Percentiles rank a stretch among this genome's conserved stretches.
phyloP scores from a whole-genome alignment of 1,140 invertebrate species.

The Gonioctena quinquepunctata region DNA sequence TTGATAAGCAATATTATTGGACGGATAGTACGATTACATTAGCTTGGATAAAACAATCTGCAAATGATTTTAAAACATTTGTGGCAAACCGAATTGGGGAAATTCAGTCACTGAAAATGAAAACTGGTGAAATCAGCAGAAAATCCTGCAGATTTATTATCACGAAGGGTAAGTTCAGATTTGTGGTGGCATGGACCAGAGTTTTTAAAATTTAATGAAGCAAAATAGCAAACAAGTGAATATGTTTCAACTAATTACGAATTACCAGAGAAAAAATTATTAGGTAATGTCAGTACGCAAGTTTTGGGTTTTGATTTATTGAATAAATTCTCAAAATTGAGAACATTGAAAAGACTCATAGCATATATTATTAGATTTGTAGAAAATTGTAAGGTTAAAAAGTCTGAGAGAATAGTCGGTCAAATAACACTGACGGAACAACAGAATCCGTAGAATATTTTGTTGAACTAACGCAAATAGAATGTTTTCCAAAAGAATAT shows the following conservation, averaged over 20 bases:
- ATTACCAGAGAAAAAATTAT: neutral
- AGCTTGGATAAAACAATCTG: slow-evolving; percentile 39
- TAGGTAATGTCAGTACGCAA: too few relatives aligned
- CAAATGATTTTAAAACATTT: slow-evolving; percentile 42
- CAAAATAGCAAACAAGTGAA: neutral
- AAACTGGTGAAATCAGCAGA: slow-evolving; percentile 50
- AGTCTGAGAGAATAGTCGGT: too few relatives aligned
- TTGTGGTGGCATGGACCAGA: slow-evolving; percentile 27
- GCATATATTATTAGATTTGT: slow-evolving; percentile 22
- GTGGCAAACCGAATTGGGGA: slow-evolving; percentile 52
- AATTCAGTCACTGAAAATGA: slow-evolving; percentile 56
- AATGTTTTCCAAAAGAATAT: slow-evolving; percentile 3
- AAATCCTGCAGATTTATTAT: slow-evolving; percentile 52
- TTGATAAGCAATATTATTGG: too few relatives aligned
- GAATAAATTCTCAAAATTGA: neutral
- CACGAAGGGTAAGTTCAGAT: slow-evolving; percentile 30
- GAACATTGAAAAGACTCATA: neutral
- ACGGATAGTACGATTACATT: too few relatives aligned
- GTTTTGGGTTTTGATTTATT: too few relatives aligned
- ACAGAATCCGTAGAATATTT: neutral
- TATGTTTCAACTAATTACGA: neutral
- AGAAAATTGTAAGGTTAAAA: neutral
- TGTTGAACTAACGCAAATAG: slow-evolving; percentile 1
- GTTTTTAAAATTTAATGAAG: neutral
- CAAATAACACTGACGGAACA: neutral